Percentiles rank a stretch among this genome's conserved stretches.
These are phyloP conservation scores for Dicyrtomina minuta DNA, from an alignment of 2,888 invertebrate species.

Conservation along the genomic window DNA sequence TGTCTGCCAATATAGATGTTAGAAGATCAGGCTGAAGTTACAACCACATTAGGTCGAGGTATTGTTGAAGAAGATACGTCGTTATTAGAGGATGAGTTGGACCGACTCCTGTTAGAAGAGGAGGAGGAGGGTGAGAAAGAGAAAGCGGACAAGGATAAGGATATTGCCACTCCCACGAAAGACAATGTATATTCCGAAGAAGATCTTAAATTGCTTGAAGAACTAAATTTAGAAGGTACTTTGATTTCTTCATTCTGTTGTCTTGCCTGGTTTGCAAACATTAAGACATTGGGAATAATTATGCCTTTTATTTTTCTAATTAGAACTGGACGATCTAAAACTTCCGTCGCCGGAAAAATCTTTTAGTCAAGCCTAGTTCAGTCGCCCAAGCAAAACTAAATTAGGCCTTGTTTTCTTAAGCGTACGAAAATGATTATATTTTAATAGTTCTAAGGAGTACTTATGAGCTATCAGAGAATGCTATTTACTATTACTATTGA, in stretches of 20 bases:
- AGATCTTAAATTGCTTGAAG: background rate
- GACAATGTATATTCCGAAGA: background rate
- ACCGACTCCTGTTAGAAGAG: slow-evolving; percentile 37
- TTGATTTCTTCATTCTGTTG: too few species aligned
- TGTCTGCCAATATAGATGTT: slow-evolving; percentile 34
- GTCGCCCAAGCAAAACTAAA: too few species aligned
- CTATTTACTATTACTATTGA: too few species aligned
- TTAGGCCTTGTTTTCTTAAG: too few species aligned
- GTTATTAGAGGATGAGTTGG: slow-evolving; percentile 43
- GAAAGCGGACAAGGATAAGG: background rate
- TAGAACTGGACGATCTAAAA: too few species aligned
- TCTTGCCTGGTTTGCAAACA: too few species aligned
- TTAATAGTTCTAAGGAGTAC: too few species aligned
- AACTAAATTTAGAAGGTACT: slow-evolving; percentile 10
- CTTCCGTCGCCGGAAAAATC: background rate
- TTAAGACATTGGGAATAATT: too few species aligned
- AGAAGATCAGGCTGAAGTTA: slow-evolving; percentile 45
- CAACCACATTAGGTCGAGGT: slow-evolving; percentile 35
- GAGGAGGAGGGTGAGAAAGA: background rate
- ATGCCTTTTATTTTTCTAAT: too few species aligned
- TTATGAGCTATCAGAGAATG: too few species aligned
- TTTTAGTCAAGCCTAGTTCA: slow-evolving; percentile 11
- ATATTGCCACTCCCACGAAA: background rate
- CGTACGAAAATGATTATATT: too few species aligned
- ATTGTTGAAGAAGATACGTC: slow-evolving; percentile 39